Percentiles rank a stretch among this genome's conserved stretches.
Evolutionary conservation across 2,113 vertebrate genomes (phyloP).

Genomic region (Abramis brama): DNA sequence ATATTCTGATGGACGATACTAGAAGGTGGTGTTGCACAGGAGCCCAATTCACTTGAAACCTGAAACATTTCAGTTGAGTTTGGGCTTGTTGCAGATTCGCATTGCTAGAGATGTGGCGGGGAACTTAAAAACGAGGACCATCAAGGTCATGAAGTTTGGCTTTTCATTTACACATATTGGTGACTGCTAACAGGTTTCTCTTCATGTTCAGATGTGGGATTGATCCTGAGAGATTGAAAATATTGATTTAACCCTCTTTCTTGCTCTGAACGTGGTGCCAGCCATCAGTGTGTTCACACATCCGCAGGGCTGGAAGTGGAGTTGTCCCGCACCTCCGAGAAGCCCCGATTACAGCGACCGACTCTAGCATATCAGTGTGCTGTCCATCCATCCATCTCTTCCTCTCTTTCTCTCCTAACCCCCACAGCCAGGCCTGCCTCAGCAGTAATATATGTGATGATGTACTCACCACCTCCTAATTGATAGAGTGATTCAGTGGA

Average conservation of each 20-base stretch:
- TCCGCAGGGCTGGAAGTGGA: conserved; percentile 85
- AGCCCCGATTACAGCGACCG: conserved; percentile 94
- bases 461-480: conserved; percentile 96
- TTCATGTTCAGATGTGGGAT: conserved; percentile 92
- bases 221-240: conserved; percentile 99
- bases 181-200: conserved; percentile 91
- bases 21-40: background rate
- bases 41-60: conserved; percentile 35
- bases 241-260: conserved; percentile 97
- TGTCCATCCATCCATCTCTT: conserved; percentile 68
- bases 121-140: conserved; percentile 62
- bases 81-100: conserved; percentile 31
- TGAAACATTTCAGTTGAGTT: conserved; percentile 34
- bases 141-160: conserved; percentile 86
- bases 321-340: conserved; percentile 84
- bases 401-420: conserved; percentile 69
- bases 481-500: conserved; percentile 97
- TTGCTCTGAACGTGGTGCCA: conserved; percentile 86
- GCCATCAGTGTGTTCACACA: conserved; percentile 90
- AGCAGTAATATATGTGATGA: conserved; percentile 96
- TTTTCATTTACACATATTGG: conserved; percentile 95
- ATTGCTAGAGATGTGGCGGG: conserved; percentile 48
- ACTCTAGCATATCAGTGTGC: conserved; percentile 85
- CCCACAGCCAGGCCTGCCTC: conserved; percentile 86
- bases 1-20: background rate